A percentile compares a stretch with the other conserved stretches of the same genome.
phyloP scores from a whole-genome alignment of 2,888 invertebrate genomes.

The Chrysina gloriosa region DNA sequence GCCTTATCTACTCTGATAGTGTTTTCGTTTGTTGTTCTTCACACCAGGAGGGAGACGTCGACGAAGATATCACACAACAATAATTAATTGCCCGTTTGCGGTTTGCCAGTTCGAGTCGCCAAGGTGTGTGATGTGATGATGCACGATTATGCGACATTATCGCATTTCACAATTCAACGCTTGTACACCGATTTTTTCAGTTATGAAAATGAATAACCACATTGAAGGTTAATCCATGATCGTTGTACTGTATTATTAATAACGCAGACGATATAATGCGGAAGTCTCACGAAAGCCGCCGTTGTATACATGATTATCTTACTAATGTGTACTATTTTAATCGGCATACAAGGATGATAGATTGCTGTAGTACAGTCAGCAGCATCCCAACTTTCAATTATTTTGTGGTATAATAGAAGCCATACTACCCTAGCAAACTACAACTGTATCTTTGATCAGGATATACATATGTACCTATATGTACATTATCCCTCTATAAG shows the following conservation, averaged over 20 bases:
- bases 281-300: too few species aligned
- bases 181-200: constrained; percentile 3
- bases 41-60: background rate
- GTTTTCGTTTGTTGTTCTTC: constrained; percentile 26
- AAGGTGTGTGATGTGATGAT: constrained; percentile 5
- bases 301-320: too few species aligned
- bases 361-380: too few species aligned
- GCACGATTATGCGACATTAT: background rate
- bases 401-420: too few species aligned
- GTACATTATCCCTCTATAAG: too few species aligned
- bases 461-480: too few species aligned
- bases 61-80: constrained; percentile 16
- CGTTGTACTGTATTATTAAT: background rate
- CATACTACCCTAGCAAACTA: too few species aligned
- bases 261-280: too few species aligned
- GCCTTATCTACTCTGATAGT: constrained; percentile 27
- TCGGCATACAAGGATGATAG: too few species aligned
- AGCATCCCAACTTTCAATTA: too few species aligned
- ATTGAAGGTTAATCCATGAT: constrained; percentile 32
- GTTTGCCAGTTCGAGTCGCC: constrained; percentile 27
- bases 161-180: constrained; percentile 19
- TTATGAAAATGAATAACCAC: constrained; percentile 25
- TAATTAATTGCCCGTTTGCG: constrained; percentile 33
- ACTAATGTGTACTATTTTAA: too few species aligned
- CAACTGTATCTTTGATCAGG: too few species aligned